Percentiles rank a stretch among this genome's conserved stretches.
phyloP scores from a whole-genome alignment of 2,888 invertebrate genomes.

The Pristionchus arcanus region DNA sequence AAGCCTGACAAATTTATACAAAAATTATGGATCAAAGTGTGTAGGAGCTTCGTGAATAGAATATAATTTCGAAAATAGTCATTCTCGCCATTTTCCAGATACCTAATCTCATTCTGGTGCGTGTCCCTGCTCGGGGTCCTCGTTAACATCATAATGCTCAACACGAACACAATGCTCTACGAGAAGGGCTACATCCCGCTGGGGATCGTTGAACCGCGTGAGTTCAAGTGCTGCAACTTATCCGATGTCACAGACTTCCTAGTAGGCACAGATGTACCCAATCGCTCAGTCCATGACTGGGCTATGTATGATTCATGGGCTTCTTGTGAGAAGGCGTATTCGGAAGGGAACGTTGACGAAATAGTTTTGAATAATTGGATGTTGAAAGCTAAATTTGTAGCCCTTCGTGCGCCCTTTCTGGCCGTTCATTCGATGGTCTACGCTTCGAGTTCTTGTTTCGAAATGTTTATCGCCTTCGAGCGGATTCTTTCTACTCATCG shows the following conservation, averaged over 20 bases:
- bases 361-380: too few species aligned
- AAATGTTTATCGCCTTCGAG: slow-evolving; percentile 32
- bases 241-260: too few species aligned
- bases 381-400: background rate
- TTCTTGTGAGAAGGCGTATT: background rate
- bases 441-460: background rate
- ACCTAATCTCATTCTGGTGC: slow-evolving; percentile 28
- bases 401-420: background rate
- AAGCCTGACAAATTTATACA: too few species aligned
- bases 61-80: too few species aligned
- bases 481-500: background rate
- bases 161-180: background rate
- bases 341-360: too few species aligned
- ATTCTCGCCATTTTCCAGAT: too few species aligned
- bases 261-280: background rate
- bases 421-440: slow-evolving; percentile 20
- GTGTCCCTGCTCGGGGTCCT: background rate
- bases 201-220: background rate
- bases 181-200: slow-evolving; percentile 4
- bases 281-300: background rate
- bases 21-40: too few species aligned
- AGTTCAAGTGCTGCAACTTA: too few species aligned
- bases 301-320: background rate
- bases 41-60: too few species aligned
- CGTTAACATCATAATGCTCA: background rate